Percentiles rank a stretch among this genome's conserved stretches.
Conservation (phyloP, 1,140 invertebrate genomes). For the Drosophila hydei region DNA sequence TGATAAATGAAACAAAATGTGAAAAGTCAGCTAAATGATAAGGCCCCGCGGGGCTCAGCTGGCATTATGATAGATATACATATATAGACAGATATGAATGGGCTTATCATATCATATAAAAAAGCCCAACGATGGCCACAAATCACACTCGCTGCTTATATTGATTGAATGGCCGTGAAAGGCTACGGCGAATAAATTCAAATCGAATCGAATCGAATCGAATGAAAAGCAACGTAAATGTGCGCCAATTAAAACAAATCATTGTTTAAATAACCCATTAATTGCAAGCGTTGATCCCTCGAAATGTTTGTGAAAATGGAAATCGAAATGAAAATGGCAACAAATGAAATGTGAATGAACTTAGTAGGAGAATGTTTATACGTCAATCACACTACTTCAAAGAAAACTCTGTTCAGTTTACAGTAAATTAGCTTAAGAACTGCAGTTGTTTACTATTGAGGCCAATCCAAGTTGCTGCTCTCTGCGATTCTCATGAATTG, state of each 20-base stretch:
- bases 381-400: too few relatives aligned
- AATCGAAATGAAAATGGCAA: too few relatives aligned
- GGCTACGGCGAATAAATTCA: neutral
- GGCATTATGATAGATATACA: slow-evolving; percentile 2
- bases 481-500: too few relatives aligned
- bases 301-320: too few relatives aligned
- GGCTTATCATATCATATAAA: slow-evolving; percentile 9
- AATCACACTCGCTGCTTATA: neutral
- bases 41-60: slow-evolving; percentile 3
- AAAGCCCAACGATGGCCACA: neutral
- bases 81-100: slow-evolving; percentile 5
- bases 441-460: too few relatives aligned
- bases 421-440: too few relatives aligned
- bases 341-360: too few relatives aligned
- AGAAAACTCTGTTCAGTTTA: too few relatives aligned
- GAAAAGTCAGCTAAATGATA: slow-evolving; percentile 35
- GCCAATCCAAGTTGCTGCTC: too few relatives aligned
- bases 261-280: slow-evolving; percentile 17
- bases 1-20: slow-evolving; percentile 56
- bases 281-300: too few relatives aligned
- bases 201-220: slow-evolving; percentile 17
- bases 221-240: slow-evolving; percentile 37
- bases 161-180: slow-evolving; percentile 4
- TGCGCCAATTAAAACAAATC: slow-evolving; percentile 31
- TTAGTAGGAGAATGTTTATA: too few relatives aligned